Percentiles rank a stretch among this genome's conserved stretches.
Conservation (phyloP, 2,888 invertebrate species). For the Orthosia cruda region DNA sequence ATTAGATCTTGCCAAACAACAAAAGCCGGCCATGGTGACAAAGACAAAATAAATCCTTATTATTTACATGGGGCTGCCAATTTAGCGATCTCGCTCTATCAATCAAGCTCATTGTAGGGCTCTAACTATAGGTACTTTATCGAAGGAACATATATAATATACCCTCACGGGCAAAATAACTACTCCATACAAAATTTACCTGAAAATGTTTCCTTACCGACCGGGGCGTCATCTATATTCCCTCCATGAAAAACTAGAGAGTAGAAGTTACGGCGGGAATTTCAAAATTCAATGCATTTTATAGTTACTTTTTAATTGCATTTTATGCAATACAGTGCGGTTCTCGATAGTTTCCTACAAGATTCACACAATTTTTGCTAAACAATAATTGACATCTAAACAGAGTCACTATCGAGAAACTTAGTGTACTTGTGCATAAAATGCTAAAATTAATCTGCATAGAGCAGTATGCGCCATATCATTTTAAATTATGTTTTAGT, state of each 20-base stretch:
- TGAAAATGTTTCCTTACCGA: slow-evolving; percentile 12
- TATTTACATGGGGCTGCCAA: no score
- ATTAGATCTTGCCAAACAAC: no score
- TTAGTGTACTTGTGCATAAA: neutral
- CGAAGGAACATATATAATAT: no score
- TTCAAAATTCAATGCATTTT: neutral
- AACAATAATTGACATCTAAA: neutral
- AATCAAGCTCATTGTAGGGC: no score
- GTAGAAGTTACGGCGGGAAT: slow-evolving; percentile 1
- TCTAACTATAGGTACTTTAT: no score
- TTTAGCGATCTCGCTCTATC: no score
- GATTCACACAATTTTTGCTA: neutral
- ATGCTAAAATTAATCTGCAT: neutral
- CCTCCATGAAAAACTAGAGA: neutral
- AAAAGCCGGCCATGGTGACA: no score
- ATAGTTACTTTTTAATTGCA: neutral
- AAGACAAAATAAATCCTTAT: no score
- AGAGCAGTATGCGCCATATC: neutral
- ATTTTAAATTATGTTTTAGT: no score
- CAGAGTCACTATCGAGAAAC: slow-evolving; percentile 11
- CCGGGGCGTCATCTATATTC: slow-evolving; percentile 3
- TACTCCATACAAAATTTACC: neutral
- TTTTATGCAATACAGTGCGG: neutral
- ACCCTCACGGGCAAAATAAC: neutral
- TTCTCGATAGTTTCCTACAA: slow-evolving; percentile 1